Evolutionary conservation across 2,888 invertebrate genomes (phyloP).

Genomic region (Argyresthia goedartella): DNA sequence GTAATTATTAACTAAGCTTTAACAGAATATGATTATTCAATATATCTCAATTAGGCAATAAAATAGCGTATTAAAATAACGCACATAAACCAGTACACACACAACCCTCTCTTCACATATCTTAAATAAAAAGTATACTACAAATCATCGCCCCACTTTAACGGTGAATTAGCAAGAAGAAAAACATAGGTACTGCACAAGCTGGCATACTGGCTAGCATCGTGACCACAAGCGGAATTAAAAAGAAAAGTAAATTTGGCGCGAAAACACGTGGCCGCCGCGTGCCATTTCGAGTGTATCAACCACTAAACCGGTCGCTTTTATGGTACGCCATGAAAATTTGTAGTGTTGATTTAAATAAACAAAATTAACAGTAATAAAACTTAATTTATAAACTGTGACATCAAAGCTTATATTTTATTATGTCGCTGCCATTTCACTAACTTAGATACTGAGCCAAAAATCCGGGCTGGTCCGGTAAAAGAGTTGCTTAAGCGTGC

Average conservation of each 20-base stretch:
- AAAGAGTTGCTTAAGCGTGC: too few species aligned
- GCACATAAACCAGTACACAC: too few species aligned
- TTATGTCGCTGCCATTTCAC: too few species aligned
- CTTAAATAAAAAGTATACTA: slow-evolving; percentile 12
- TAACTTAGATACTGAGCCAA: too few species aligned
- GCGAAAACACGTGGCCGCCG: slow-evolving; percentile 23
- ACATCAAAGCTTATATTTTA: too few species aligned
- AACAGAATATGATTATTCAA: too few species aligned
- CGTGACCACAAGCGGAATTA: slow-evolving; percentile 9
- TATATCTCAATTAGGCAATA: too few species aligned
- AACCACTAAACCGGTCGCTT: not conserved
- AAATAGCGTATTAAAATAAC: too few species aligned
- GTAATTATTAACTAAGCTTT: too few species aligned
- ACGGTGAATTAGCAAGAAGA: slow-evolving; percentile 28
- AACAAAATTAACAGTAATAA: too few species aligned
- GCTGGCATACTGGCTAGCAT: slow-evolving; percentile 7
- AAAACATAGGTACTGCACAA: not conserved
- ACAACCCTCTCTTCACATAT: not conserved
- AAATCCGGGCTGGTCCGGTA: too few species aligned
- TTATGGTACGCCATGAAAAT: not conserved
- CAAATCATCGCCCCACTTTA: slow-evolving; percentile 30
- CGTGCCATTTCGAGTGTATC: slow-evolving; percentile 21
- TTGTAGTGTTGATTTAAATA: not conserved
- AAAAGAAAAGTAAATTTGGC: slow-evolving; percentile 17
- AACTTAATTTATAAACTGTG: too few species aligned